phyloP scores from a whole-genome alignment of 2,797 vertebrate species.

The Myotis pilosus region DNA sequence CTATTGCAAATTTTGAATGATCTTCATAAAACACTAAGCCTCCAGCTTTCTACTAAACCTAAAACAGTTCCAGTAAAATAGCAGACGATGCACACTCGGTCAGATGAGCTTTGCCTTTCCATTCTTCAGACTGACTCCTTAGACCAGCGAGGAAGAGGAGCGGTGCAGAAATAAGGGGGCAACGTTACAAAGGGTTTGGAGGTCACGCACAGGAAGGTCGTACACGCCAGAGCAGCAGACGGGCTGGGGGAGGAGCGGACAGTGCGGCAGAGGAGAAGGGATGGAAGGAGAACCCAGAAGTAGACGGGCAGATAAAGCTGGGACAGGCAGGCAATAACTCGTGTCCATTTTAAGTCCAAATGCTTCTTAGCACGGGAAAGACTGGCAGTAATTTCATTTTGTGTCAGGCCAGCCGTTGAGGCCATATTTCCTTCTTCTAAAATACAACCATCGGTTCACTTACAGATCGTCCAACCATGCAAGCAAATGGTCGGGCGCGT shows the following conservation, averaged over 20 bases:
- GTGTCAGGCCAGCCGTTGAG: neutral
- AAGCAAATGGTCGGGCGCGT: slow-evolving; percentile 42
- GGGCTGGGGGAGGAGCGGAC: neutral
- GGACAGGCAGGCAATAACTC: neutral
- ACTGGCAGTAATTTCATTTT: neutral
- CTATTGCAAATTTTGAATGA: slow-evolving; percentile 45
- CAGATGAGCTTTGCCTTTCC: neutral
- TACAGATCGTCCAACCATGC: slow-evolving; percentile 7
- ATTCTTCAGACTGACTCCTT: neutral
- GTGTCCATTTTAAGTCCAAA: neutral
- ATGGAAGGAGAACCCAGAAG: neutral
- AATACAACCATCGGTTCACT: slow-evolving; percentile 19
- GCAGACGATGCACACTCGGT: neutral
- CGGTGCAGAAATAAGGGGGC: neutral
- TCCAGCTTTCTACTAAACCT: slow-evolving; percentile 19
- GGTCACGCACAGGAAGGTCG: neutral
- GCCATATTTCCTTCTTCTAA: slow-evolving; percentile 29
- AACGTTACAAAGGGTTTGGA: neutral
- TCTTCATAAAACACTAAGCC: slow-evolving; percentile 51
- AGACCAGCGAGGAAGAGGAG: neutral
- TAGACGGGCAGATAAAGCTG: neutral
- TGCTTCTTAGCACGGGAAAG: neutral
- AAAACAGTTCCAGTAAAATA: slow-evolving; percentile 51
- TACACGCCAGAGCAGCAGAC: neutral
- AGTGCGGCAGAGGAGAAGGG: neutral